Percentiles rank a stretch among this genome's conserved stretches.
These are phyloP conservation scores for Hypotaenidia okinawae DNA, from an alignment of 2,797 vertebrate genomes.

Conservation along the genomic window DNA sequence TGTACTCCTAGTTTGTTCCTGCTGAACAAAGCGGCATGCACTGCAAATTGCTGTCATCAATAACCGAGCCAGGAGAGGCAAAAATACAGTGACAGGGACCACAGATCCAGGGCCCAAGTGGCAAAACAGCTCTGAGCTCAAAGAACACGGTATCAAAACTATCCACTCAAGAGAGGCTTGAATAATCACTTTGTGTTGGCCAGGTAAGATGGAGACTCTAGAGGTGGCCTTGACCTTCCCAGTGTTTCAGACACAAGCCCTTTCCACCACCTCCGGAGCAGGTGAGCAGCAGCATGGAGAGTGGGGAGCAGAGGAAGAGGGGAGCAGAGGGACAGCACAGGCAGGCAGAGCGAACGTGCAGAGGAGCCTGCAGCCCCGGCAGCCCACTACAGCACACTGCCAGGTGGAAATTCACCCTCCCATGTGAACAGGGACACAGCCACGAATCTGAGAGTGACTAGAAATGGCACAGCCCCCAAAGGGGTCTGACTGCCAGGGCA, in stretches of 20 bases:
- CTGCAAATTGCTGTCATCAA: slow-evolving; percentile 47
- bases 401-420: not conserved
- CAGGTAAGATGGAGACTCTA: not conserved
- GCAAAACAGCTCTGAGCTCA: not conserved
- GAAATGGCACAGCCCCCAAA: not conserved
- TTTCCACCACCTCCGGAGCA: not conserved
- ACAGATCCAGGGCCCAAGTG: not conserved
- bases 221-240: not conserved
- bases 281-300: not conserved
- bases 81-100: slow-evolving; percentile 1
- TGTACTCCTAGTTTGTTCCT: not conserved
- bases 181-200: not conserved
- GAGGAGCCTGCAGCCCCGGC: not conserved
- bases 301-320: not conserved
- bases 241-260: not conserved
- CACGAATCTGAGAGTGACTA: not conserved
- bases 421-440: not conserved
- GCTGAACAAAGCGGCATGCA: not conserved
- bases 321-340: not conserved
- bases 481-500: not conserved
- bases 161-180: not conserved
- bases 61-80: not conserved
- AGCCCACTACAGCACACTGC: not conserved
- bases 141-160: not conserved
- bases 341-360: not conserved